These are phyloP conservation scores for Lithosia quadra DNA, from an alignment of 2,888 invertebrate species.

Conservation along the genomic window DNA sequence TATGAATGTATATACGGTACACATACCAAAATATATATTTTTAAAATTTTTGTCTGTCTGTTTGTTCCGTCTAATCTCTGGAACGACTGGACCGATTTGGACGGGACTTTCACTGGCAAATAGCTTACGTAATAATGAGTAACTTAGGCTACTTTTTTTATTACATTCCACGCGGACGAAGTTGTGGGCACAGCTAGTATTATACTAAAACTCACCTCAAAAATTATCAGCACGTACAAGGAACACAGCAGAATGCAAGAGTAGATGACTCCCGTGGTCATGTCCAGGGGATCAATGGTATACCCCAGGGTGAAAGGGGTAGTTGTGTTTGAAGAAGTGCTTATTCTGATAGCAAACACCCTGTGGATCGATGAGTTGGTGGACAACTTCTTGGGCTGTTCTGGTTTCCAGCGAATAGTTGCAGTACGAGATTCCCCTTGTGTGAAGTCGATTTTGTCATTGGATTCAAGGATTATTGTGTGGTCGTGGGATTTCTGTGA, in stretches of 20 bases:
- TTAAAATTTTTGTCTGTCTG: too few species aligned
- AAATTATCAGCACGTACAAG: constrained; percentile 93
- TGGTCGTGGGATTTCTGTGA: constrained; percentile 84
- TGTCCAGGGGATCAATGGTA: constrained; percentile 88
- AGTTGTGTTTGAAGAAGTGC: constrained; percentile 56
- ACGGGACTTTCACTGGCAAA: too few species aligned
- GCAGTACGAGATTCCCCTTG: constrained; percentile 76
- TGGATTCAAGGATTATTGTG: constrained; percentile 87
- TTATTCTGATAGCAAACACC: constrained; percentile 58
- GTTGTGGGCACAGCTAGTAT: background rate
- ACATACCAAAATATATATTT: too few species aligned
- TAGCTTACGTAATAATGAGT: too few species aligned
- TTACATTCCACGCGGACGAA: too few species aligned
- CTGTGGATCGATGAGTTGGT: constrained; percentile 28
- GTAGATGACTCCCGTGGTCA: constrained; percentile 90
- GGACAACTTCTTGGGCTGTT: background rate
- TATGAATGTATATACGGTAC: background rate
- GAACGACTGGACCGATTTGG: too few species aligned
- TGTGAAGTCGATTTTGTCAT: constrained; percentile 87
- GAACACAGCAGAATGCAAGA: constrained; percentile 91
- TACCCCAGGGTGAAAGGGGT: constrained; percentile 80
- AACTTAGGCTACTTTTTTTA: too few species aligned
- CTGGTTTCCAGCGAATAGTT: constrained; percentile 55
- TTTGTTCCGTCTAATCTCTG: too few species aligned
- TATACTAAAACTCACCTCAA: constrained; percentile 88